Base-by-base conservation (phyloP, 1,140 invertebrate species). In the Magallana gigas region DNA sequence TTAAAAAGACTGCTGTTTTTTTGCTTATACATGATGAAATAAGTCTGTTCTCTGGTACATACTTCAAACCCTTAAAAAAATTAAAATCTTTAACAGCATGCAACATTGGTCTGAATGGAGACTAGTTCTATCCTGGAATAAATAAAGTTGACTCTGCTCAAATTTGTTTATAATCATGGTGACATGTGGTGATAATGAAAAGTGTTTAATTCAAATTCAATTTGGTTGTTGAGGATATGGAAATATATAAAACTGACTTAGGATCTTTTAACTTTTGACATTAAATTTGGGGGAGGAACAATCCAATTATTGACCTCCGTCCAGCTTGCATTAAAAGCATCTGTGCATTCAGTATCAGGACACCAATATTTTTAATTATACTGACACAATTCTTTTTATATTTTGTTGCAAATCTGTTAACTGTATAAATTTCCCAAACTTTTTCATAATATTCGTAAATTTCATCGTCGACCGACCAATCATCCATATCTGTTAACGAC, bases 231-330 rank as follows among this genome's bases (percentile, higher is more conserved):
- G 23, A 23, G 23, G 23, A 23, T 23, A 23, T 23, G 23, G 23
- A 23, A 23, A 23, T 23, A 23, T 23, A 23, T 23, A 23, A 23
- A 23, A 23, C 23, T 23, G 23, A 23, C 23, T 23, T 23, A 23
- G 23, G 23, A 23, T 23, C 23, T 23, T 23, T 23, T 23, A 23
- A 23, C 57, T 62, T 58, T 76, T 62, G 58, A n/a, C 11, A 90
- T 62, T 48, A 88, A 59, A 57, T 8, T 57, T 16, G 87, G 89
- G 12, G 89, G 89, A 0, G 89, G 89, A 36, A 90, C 89, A 7
- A 90, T 83, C 89, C 85, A 90, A 83, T 58, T 88, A 9, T 60
- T 62, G 9, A 84, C 36, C 1, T 57, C 9, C 59, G 4, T 2
- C 87, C 48, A 87, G 8, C 23, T 1, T 11, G 85, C 56, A 23